phyloP scores from a whole-genome alignment of 2,113 vertebrate genomes.

The Marcusenius ussheri region DNA sequence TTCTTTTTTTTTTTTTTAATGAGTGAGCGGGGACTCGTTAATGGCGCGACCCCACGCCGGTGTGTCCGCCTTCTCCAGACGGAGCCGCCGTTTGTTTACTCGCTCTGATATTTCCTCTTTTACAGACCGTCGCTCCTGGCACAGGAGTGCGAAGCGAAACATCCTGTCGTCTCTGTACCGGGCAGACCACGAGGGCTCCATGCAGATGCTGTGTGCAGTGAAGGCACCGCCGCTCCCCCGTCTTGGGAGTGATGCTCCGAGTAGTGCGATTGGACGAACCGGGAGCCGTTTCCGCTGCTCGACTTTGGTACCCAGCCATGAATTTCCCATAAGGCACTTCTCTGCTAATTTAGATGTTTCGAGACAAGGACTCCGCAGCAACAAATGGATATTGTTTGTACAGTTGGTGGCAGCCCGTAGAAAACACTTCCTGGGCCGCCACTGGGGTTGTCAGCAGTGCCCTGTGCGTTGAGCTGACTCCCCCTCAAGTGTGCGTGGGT shows the following conservation, averaged over 20 bases:
- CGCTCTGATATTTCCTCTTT: conserved; percentile 55
- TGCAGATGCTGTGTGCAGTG: neutral
- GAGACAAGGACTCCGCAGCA: neutral
- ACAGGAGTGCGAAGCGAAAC: conserved; percentile 56
- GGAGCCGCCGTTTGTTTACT: conserved; percentile 20
- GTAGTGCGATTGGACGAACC: neutral
- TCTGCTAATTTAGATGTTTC: neutral
- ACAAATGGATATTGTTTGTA: neutral
- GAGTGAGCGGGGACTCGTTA: neutral
- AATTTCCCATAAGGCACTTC: neutral
- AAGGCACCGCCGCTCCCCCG: conserved; percentile 19
- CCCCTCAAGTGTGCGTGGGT: neutral
- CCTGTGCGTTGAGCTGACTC: neutral
- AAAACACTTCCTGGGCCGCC: neutral
- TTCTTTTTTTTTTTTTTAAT: conserved; percentile 2
- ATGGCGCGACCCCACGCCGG: neutral
- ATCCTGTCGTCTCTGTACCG: conserved; percentile 60
- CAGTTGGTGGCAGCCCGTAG: neutral
- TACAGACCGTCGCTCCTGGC: conserved; percentile 51
- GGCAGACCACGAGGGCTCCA: conserved; percentile 45
- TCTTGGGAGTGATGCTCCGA: conserved; percentile 1
- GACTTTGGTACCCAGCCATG: neutral
- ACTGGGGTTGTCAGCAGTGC: neutral
- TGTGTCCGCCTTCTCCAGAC: neutral
- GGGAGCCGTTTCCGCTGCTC: neutral